Conservation (phyloP, 2,113 vertebrate species). For the Serinus canaria region DNA sequence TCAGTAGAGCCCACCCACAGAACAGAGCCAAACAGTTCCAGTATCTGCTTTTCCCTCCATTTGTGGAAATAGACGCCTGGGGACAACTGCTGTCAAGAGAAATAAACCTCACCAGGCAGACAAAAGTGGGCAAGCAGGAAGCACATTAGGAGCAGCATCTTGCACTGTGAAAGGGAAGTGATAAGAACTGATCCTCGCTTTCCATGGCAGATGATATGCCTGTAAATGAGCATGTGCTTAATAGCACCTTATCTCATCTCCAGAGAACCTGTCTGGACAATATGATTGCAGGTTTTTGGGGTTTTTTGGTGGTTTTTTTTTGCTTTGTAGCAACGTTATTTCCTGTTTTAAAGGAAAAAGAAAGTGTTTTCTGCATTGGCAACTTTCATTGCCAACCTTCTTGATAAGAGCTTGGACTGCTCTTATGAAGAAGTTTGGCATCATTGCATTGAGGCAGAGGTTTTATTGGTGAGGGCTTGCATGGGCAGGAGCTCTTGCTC, state of each 20-base stretch:
- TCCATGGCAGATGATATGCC: not conserved
- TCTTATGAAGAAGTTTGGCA: not conserved
- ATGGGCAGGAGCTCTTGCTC: not conserved
- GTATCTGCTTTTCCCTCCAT: not conserved
- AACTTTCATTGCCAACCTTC: not conserved
- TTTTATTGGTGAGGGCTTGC: not conserved
- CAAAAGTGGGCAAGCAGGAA: conserved; percentile 5
- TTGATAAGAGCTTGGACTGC: not conserved
- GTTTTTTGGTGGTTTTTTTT: not conserved
- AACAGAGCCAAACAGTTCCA: not conserved
- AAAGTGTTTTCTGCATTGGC: not conserved
- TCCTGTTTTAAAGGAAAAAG: not conserved
- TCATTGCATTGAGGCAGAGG: not conserved
- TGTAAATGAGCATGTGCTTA: not conserved
- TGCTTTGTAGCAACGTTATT: not conserved
- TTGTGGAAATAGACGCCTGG: not conserved
- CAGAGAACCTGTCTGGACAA: not conserved
- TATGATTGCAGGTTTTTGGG: not conserved
- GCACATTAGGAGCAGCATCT: conserved; percentile 24
- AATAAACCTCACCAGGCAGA: conserved; percentile 10
- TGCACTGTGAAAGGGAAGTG: not conserved
- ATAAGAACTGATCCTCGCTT: not conserved
- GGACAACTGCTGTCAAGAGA: conserved; percentile 29
- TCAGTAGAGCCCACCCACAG: not conserved
- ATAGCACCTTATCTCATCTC: not conserved